Percentiles rank a stretch among this genome's conserved stretches.
These are phyloP conservation scores for Heliconius sara DNA, from an alignment of 2,888 invertebrate species.

Conservation along the genomic window DNA sequence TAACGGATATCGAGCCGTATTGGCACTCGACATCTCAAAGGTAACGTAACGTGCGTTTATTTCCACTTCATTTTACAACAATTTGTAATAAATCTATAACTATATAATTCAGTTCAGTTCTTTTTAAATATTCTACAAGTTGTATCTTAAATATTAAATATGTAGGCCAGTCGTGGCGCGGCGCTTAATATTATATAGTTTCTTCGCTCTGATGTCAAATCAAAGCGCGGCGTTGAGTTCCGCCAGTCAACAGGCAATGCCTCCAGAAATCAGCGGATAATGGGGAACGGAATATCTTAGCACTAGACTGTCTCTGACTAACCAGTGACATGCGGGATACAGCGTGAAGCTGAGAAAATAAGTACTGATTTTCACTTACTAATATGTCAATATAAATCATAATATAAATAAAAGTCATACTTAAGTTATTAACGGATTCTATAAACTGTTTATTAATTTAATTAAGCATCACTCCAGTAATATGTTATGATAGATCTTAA, in stretches of 20 bases:
- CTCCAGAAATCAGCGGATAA: too few relatives aligned
- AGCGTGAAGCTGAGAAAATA: neutral
- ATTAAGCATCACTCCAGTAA: neutral
- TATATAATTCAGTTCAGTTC: neutral
- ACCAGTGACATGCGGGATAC: too few relatives aligned
- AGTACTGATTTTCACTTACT: neutral
- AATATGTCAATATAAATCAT: neutral
- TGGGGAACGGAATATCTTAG: too few relatives aligned
- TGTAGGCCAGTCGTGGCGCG: too few relatives aligned
- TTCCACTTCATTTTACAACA: constrained; percentile 32
- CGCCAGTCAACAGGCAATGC: too few relatives aligned
- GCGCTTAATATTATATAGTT: too few relatives aligned
- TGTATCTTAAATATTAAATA: too few relatives aligned
- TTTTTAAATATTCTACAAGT: neutral
- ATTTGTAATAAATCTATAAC: neutral
- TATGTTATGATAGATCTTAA: neutral
- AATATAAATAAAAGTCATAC: neutral
- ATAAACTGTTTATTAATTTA: neutral
- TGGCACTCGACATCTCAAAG: constrained; percentile 38
- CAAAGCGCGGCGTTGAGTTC: too few relatives aligned
- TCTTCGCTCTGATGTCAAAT: too few relatives aligned
- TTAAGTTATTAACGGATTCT: neutral
- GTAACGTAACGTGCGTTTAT: constrained; percentile 34
- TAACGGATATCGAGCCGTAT: constrained; percentile 28
- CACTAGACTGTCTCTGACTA: too few relatives aligned